Base-by-base conservation (phyloP, 2,797 vertebrate genomes). In the Onychomys torridus region DNA sequence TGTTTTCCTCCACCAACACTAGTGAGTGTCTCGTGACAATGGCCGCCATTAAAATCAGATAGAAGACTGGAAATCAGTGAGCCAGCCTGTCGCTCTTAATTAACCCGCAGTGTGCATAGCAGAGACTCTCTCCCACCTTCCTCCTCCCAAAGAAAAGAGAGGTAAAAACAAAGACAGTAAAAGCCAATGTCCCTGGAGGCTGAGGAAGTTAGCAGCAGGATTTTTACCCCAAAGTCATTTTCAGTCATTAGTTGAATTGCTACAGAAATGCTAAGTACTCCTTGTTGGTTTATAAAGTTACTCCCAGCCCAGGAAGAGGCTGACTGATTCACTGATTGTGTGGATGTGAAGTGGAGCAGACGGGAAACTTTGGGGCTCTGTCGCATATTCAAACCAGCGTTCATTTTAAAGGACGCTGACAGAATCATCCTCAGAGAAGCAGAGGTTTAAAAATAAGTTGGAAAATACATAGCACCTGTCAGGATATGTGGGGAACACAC, bases 131-230 rank as follows among this genome's bases (percentile, higher is more conserved):
- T 77, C 71, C 90, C 37, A 94, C 77, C 79, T 96, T 94, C 71
- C 61, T 29, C 79, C 46, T 89, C 76, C 89, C 85, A 95, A 94
- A 94, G 52, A 90, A 52, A 77, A 78, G 73, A 88, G 71, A 40
- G n/a, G 69, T 93, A 96, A 97, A 97, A 98, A 97, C 96, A 97
- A 97, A 97, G 96, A 97, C 93, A 95, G 76, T 98, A 94, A 98
- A 98, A 98, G 89, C 95, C 96, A 96, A 90, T 94, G 93, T 96
- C 95, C 97, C 95, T n/a, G 6, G 77, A 89, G 89, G 78, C 86
- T 95, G 34, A 69, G 95, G 94, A 94, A 94, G 96, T 96, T 93
- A 96, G 61, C 34, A 95, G 63, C 83, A 78, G 29, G 27, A 76
- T 75, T 75, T 83, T 19, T 32, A 84, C 34, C 85, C 85, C 59